Conservation (phyloP, 92 coral and sea anemone genomes). For the Micromussa lordhowensis region DNA sequence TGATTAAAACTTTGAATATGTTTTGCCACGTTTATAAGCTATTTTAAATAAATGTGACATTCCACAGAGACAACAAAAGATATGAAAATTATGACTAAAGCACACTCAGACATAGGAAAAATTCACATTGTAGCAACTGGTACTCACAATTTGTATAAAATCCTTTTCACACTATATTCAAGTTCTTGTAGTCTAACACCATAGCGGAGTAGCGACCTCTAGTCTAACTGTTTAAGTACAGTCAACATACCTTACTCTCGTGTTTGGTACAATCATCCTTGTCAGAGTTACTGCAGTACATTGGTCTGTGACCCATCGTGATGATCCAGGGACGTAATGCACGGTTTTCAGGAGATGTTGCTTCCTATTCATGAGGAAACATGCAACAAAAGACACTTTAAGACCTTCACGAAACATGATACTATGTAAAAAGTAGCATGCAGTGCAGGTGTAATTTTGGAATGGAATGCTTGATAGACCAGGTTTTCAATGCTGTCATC, state of each 20-base stretch:
- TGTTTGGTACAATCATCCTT: slow-evolving; percentile 84
- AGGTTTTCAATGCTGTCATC: too few relatives aligned
- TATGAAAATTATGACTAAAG: too few relatives aligned
- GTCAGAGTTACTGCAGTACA: slow-evolving; percentile 76
- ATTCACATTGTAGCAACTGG: background rate
- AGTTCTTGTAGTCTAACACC: background rate
- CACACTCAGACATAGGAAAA: too few relatives aligned
- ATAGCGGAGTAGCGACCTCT: background rate
- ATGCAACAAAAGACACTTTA: background rate
- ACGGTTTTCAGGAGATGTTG: slow-evolving; percentile 81
- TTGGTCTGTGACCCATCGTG: slow-evolving; percentile 98
- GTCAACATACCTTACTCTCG: slow-evolving; percentile 73
- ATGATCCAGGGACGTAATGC: slow-evolving; percentile 91
- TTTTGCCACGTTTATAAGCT: background rate
- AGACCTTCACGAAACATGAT: background rate
- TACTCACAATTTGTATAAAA: background rate
- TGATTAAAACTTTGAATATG: background rate
- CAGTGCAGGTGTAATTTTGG: too few relatives aligned
- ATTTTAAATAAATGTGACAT: too few relatives aligned
- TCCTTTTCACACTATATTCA: too few relatives aligned
- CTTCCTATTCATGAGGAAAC: slow-evolving; percentile 84
- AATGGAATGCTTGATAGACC: too few relatives aligned
- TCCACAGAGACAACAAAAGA: too few relatives aligned
- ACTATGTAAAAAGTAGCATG: too few relatives aligned
- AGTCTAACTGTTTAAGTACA: background rate